Conservation (phyloP, 2,113 vertebrate species). For the Xiphophorus maculatus region DNA sequence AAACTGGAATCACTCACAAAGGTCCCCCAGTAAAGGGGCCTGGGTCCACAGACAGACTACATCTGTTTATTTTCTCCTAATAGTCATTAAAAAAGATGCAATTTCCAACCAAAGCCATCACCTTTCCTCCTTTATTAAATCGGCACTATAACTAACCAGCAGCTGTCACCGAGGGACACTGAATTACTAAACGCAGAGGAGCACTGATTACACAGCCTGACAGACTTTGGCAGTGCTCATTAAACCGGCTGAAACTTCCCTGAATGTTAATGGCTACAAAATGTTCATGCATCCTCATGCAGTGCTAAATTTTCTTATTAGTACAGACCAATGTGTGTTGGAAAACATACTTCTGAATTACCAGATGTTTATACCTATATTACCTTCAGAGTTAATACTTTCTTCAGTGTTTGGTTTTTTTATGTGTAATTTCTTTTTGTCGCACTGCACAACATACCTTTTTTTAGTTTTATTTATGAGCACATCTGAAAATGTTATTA, state of each 20-base stretch:
- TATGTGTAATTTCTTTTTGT: neutral
- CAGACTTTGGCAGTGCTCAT: slow-evolving; percentile 30
- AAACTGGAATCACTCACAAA: slow-evolving; percentile 4
- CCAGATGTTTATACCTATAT: slow-evolving; percentile 35
- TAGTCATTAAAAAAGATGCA: slow-evolving; percentile 24
- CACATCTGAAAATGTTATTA: neutral
- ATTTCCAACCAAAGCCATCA: slow-evolving; percentile 31
- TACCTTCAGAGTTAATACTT: neutral
- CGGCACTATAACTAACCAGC: slow-evolving; percentile 30
- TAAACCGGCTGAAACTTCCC: slow-evolving; percentile 15
- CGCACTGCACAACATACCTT: neutral
- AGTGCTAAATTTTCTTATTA: slow-evolving; percentile 16
- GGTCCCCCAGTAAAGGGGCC: neutral
- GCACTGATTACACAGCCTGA: slow-evolving; percentile 39
- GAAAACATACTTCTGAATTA: slow-evolving; percentile 34
- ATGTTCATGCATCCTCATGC: slow-evolving; percentile 15
- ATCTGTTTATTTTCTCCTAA: slow-evolving; percentile 24
- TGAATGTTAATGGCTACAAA: slow-evolving; percentile 2
- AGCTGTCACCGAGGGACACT: slow-evolving; percentile 31
- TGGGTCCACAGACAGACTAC: neutral
- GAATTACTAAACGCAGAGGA: slow-evolving; percentile 36
- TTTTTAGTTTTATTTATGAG: neutral
- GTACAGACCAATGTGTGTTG: slow-evolving; percentile 7
- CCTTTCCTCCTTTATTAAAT: slow-evolving; percentile 24
- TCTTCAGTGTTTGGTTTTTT: neutral